Percentiles rank a stretch among this genome's conserved stretches.
These are phyloP conservation scores for Drosophila setosimentum DNA, from an alignment of 2,888 invertebrate species.

Conservation along the genomic window DNA sequence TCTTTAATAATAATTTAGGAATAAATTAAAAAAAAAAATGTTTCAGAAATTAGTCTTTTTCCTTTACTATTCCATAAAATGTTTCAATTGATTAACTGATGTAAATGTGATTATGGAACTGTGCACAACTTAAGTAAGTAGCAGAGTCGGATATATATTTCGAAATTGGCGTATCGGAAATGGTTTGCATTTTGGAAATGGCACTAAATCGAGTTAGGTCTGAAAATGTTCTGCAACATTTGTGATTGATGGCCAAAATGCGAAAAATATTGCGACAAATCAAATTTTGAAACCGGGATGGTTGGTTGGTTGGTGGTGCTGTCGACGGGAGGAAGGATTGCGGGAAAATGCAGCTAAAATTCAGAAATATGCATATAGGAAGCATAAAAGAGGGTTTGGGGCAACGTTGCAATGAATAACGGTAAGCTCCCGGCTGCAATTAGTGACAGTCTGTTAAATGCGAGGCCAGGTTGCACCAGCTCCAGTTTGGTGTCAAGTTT, in stretches of 20 bases:
- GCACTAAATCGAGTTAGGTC: conserved; percentile 46
- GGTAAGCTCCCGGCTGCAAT: conserved; percentile 46
- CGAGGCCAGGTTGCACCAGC: conserved; percentile 43
- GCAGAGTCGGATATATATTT: neutral
- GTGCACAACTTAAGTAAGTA: neutral
- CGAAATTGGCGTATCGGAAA: conserved; percentile 9
- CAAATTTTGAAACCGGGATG: conserved; percentile 52
- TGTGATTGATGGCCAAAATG: conserved; percentile 66
- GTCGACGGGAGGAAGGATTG: neutral
- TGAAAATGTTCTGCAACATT: conserved; percentile 25
- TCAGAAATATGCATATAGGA: neutral
- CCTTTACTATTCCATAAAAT: neutral
- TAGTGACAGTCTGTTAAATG: conserved; percentile 55
- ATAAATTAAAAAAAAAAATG: neutral
- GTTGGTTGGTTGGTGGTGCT: neutral
- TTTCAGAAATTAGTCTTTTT: neutral
- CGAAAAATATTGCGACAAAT: conserved; percentile 72
- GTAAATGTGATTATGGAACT: neutral
- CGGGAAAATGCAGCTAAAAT: conserved; percentile 21
- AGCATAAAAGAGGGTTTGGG: neutral
- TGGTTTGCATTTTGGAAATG: conserved; percentile 2
- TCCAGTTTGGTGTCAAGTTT: conserved; percentile 55
- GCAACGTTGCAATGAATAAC: conserved; percentile 9
- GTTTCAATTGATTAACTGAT: neutral
- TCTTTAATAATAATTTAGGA: neutral